Evolutionary conservation across 2,888 invertebrate genomes (phyloP).

Genomic region (Thymelicus sylvestris): DNA sequence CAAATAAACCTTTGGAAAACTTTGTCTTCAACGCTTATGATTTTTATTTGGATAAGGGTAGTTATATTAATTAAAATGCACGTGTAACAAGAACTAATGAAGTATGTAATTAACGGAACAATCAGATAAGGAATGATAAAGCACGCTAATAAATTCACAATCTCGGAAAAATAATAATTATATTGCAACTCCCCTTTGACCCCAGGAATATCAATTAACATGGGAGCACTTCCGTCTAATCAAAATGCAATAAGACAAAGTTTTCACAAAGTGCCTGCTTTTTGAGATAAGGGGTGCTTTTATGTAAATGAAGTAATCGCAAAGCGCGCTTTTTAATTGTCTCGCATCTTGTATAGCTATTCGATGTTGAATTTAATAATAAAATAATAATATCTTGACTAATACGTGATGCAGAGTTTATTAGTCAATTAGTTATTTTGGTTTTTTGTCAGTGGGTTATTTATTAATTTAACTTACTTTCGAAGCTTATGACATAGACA

Average conservation of each 20-base stretch:
- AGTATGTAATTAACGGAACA: slow-evolving; percentile 15
- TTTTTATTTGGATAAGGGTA: neutral
- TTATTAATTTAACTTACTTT: no score
- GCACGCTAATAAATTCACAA: slow-evolving; percentile 29
- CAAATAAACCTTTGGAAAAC: no score
- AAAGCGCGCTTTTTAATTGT: slow-evolving; percentile 62
- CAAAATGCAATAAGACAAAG: slow-evolving; percentile 77
- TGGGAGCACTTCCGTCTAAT: slow-evolving; percentile 55
- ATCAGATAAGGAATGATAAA: slow-evolving; percentile 31
- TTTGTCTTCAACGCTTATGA: no score
- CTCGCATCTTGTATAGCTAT: slow-evolving; percentile 5
- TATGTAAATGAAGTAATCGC: slow-evolving; percentile 71
- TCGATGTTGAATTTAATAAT: no score
- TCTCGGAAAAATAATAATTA: slow-evolving; percentile 44
- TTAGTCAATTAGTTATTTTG: no score
- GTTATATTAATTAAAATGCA: neutral
- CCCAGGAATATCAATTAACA: slow-evolving; percentile 60
- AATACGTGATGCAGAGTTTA: no score
- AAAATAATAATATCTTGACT: no score
- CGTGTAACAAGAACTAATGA: neutral
- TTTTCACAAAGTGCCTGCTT: slow-evolving; percentile 78
- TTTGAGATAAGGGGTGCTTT: slow-evolving; percentile 77
- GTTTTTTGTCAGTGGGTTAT: no score
- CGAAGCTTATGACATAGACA: no score
- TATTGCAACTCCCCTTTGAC: slow-evolving; percentile 45